phyloP scores from a whole-genome alignment of 2,797 vertebrate genomes.

The Sarcoramphus papa region DNA sequence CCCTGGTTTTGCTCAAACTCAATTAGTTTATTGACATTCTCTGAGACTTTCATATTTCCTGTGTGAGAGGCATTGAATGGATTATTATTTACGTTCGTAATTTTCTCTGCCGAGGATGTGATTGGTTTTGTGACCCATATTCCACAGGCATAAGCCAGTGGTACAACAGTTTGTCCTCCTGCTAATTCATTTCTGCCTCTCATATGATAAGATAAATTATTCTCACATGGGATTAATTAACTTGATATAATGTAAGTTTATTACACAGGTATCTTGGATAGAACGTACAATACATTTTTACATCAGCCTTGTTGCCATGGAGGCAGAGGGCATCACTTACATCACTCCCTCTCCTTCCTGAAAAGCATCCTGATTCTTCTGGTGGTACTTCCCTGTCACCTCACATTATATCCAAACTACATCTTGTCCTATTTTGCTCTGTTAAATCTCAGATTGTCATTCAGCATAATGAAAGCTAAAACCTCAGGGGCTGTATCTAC shows the following conservation, averaged over 20 bases:
- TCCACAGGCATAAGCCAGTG: background rate
- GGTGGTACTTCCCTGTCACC: background rate
- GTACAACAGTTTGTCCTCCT: background rate
- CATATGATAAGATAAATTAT: background rate
- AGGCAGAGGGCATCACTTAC: background rate
- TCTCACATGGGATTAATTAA: constrained; percentile 2
- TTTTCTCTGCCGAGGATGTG: background rate
- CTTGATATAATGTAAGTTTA: background rate
- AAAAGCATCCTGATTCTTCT: background rate
- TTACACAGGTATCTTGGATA: background rate
- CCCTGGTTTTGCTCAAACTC: constrained; percentile 39
- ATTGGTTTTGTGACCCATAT: constrained; percentile 22
- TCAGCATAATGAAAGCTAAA: background rate
- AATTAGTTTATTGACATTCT: constrained; percentile 51
- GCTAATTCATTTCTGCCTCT: constrained; percentile 17
- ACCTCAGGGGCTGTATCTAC: background rate
- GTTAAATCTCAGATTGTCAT: background rate
- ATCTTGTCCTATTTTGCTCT: background rate
- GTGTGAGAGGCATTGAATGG: background rate
- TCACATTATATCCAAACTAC: background rate
- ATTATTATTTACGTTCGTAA: background rate
- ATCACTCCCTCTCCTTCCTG: background rate
- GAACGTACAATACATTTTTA: background rate
- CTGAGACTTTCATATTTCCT: background rate
- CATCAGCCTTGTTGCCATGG: background rate